Base-by-base conservation (phyloP, 2,113 vertebrate species). In the Phaetusa simplex region DNA sequence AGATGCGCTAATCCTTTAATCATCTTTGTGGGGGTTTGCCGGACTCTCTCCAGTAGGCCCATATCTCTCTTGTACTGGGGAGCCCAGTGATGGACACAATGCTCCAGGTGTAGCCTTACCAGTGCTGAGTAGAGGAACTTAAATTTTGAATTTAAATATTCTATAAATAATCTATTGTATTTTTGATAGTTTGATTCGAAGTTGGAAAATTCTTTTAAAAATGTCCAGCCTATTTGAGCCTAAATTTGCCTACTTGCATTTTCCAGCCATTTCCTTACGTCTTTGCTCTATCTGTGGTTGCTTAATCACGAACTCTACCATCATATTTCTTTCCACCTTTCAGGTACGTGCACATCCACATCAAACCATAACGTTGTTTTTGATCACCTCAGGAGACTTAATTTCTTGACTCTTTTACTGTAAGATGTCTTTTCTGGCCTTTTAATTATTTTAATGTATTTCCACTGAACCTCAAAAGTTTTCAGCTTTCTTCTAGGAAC, bases 311-410 rank as follows among this genome's bases (percentile, higher is more conserved):
- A 72, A 29, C 3, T 79, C 29, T 59, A 7, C 12, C 9, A 17
- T 70, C 12, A 4, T 50, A 45, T 42, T 71, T 91, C 11, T 74
- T 61, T 88, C 62, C 32, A 8, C 53, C 27, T 90, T 77, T 85
- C 42, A 45, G 1, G 2, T 50, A 42, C 30, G 10, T 71, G 40
- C 40, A n/a, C 0, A 0, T 38, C 29, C 27, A 71, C 70, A n/a
- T 94, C n/a, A 77, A 70, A 73, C 17, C 16, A 12, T 49, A 62
- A 23, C 29, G 8, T 69, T 73, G 8, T 56, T 92, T 80, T 65
- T 81, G 2, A 32, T 86, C 78, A 38, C 15, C 7, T 67, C 30
- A 38, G 26, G 40, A 79, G 30, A 36, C 34, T 45, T 90, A 47
- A 59, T 55, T 89, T 70, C 69, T 66, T 67, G 5, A 20, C 8